Percentiles rank a stretch among this genome's conserved stretches.
These are phyloP conservation scores for Bombus difficillimus DNA, from an alignment of 1,140 invertebrate genomes.

Conservation along the genomic window DNA sequence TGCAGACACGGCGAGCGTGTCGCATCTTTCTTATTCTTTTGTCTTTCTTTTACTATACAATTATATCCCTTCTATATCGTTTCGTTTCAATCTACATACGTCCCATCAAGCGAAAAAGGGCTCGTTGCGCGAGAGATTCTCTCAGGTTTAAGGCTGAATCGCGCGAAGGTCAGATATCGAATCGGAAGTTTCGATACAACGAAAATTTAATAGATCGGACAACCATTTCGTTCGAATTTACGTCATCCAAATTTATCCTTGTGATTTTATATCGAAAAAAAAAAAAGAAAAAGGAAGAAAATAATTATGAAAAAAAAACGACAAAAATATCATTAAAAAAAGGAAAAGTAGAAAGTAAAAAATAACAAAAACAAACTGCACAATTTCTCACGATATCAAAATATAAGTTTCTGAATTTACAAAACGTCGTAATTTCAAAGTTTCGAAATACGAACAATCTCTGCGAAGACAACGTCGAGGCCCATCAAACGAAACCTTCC, in stretches of 20 bases:
- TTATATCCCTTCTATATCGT: slow-evolving; percentile 23
- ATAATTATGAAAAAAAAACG: neutral
- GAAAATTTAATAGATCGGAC: neutral
- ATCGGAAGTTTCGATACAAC: slow-evolving; percentile 22
- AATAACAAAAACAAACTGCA: neutral
- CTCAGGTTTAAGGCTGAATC: slow-evolving; percentile 65
- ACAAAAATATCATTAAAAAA: neutral
- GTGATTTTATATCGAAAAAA: neutral
- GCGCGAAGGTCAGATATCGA: slow-evolving; percentile 47
- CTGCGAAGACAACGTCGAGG: neutral
- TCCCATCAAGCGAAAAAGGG: slow-evolving; percentile 17
- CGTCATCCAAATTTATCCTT: neutral
- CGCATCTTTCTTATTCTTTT: neutral
- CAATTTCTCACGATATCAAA: neutral
- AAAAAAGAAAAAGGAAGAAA: neutral
- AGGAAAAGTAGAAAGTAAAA: neutral
- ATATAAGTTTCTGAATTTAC: neutral
- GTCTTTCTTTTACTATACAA: slow-evolving; percentile 18
- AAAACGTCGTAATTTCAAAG: neutral
- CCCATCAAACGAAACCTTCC: slow-evolving; percentile 8
- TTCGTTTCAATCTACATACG: neutral
- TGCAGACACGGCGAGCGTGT: slow-evolving; percentile 50
- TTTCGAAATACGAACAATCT: neutral
- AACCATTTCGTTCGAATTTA: neutral
- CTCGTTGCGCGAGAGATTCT: slow-evolving; percentile 63